Percentiles rank a stretch among this genome's conserved stretches.
phyloP scores from a whole-genome alignment of 2,888 invertebrate species.

The Brenthis daphne region DNA sequence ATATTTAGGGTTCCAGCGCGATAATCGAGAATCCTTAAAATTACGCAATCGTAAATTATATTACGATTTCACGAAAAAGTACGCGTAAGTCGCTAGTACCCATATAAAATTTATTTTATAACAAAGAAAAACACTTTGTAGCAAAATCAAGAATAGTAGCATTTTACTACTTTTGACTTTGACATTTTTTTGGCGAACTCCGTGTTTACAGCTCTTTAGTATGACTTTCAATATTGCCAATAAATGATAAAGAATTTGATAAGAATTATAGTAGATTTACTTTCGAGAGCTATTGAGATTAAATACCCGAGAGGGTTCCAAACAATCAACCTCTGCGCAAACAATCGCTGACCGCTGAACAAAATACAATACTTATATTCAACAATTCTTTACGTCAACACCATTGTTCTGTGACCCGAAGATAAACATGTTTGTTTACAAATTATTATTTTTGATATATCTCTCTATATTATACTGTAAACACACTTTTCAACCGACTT shows the following conservation, averaged over 20 bases:
- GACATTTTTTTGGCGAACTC: no score
- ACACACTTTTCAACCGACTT: background rate
- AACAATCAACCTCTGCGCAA: constrained; percentile 2
- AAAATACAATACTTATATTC: background rate
- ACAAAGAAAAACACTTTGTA: no score
- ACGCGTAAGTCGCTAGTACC: no score
- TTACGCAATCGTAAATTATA: no score
- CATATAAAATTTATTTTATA: no score
- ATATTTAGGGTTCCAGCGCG: no score
- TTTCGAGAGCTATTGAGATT: background rate
- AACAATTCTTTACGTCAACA: background rate
- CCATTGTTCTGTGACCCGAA: constrained; percentile 4
- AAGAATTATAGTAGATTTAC: no score
- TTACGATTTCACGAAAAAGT: no score
- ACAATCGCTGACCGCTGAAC: constrained; percentile 5
- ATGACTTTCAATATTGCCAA: background rate
- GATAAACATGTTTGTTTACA: constrained; percentile 2
- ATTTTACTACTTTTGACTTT: no score
- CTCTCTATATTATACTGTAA: background rate
- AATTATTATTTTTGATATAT: constrained; percentile 7
- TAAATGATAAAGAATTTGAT: background rate
- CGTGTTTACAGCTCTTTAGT: no score
- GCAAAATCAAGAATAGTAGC: no score
- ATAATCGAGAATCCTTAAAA: no score
- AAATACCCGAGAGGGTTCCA: background rate